These are phyloP conservation scores for Coenobita brevimanus DNA, from an alignment of 1,140 invertebrate species.

Conservation along the genomic window DNA sequence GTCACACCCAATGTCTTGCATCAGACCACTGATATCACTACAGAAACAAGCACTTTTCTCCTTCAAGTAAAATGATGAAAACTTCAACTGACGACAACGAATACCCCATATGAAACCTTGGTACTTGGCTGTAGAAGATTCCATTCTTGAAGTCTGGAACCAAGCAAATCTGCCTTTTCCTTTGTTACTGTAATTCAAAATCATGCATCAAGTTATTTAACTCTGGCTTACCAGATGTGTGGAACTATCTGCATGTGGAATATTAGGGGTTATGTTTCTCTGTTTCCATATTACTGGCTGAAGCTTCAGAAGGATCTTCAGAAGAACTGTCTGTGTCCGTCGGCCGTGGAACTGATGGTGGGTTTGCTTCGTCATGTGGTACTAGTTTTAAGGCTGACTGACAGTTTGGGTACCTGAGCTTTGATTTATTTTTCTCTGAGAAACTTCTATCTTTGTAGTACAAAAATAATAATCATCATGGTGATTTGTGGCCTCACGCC, in stretches of 20 bases:
- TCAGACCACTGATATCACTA: conserved; percentile 16
- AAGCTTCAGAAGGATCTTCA: background rate
- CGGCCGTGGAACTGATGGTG: conserved; percentile 25
- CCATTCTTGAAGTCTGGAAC: background rate
- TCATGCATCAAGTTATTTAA: conserved; percentile 13
- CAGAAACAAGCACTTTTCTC: background rate
- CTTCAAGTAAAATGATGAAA: conserved; percentile 17
- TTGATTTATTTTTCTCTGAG: conserved; percentile 38
- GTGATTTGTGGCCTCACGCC: conserved; percentile 23
- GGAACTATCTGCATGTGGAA: conserved; percentile 4
- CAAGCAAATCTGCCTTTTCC: conserved; percentile 12
- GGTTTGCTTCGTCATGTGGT: conserved; percentile 23
- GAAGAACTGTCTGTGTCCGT: background rate
- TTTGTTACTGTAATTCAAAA: conserved; percentile 33
- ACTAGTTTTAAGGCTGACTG: conserved; percentile 12
- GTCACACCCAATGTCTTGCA: conserved; percentile 23
- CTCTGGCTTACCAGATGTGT: conserved; percentile 10
- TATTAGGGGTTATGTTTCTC: conserved; percentile 2
- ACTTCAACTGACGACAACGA: conserved; percentile 5
- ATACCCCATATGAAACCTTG: conserved; percentile 11
- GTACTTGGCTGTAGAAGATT: conserved; percentile 22
- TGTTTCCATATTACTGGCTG: conserved; percentile 25
- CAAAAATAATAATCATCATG: background rate
- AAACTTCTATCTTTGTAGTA: conserved; percentile 28
- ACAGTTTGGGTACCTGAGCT: conserved; percentile 16